phyloP scores from a whole-genome alignment of 64 coral and sea anemone species.

The Pocillopora verrucosa region DNA sequence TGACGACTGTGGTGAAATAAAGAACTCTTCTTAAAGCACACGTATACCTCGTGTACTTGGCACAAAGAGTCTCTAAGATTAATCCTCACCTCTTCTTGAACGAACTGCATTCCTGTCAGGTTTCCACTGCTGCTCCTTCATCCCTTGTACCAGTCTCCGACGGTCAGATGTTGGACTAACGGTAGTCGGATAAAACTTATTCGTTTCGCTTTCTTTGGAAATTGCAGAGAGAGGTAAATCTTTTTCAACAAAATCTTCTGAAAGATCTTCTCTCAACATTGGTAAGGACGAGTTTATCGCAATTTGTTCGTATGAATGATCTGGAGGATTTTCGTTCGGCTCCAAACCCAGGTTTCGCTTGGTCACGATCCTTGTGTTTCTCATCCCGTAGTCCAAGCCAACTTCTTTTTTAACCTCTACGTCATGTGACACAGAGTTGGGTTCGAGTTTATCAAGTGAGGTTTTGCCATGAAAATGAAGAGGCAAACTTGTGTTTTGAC shows the following conservation, averaged over 20 bases:
- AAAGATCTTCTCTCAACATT: slow-evolving; percentile 5
- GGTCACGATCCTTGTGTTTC: background rate
- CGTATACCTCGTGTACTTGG: no score
- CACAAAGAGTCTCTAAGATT: no score
- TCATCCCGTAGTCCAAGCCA: background rate
- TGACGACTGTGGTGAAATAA: background rate
- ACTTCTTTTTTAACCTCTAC: background rate
- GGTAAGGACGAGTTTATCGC: background rate
- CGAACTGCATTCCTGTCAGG: background rate
- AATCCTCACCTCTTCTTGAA: background rate
- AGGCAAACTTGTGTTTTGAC: slow-evolving; percentile 12
- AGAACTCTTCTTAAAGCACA: background rate
- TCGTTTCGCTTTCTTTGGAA: background rate
- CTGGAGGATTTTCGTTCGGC: background rate
- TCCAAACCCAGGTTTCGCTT: background rate
- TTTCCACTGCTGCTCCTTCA: background rate
- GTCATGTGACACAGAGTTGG: background rate
- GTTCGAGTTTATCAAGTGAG: background rate
- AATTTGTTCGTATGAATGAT: background rate
- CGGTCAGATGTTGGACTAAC: background rate
- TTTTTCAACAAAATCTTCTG: background rate
- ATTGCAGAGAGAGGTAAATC: background rate
- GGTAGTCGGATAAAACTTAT: background rate
- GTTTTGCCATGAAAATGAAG: background rate
- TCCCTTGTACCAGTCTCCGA: no score